Evolutionary conservation across 2,113 vertebrate species (phyloP).

Genomic region (Irena cyanogastra): DNA sequence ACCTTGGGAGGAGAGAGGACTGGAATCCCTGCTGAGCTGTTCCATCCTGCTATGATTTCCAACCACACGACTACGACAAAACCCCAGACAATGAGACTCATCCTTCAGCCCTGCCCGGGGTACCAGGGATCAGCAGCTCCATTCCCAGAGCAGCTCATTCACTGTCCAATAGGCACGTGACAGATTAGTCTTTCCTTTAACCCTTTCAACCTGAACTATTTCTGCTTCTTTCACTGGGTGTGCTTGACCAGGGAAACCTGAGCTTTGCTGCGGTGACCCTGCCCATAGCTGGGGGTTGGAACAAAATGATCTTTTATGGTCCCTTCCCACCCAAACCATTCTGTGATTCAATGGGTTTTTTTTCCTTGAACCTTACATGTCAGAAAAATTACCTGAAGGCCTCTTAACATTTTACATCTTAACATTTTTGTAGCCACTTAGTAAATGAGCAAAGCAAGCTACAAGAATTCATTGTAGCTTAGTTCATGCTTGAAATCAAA

Average conservation of each 20-base stretch:
- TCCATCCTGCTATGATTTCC: background rate
- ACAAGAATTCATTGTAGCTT: background rate
- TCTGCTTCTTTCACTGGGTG: background rate
- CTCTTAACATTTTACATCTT: background rate
- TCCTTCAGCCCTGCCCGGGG: background rate
- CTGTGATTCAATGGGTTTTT: background rate
- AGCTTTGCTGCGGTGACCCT: background rate
- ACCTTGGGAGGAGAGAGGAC: background rate
- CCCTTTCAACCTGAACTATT: background rate
- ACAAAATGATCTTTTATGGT: background rate
- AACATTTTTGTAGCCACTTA: background rate
- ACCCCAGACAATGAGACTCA: background rate
- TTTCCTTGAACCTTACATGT: background rate
- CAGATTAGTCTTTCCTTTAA: background rate
- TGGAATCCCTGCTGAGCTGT: conserved; percentile 16
- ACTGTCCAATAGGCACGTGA: background rate
- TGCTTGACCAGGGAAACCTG: background rate
- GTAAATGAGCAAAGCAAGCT: background rate
- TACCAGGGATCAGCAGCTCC: background rate
- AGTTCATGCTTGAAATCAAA: background rate
- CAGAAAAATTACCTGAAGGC: background rate
- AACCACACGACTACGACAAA: background rate
- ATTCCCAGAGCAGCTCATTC: background rate
- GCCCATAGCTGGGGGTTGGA: background rate
- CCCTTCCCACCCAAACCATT: background rate